Evolutionary conservation across 2,888 invertebrate species (phyloP).

Genomic region (Catocala nupta): DNA sequence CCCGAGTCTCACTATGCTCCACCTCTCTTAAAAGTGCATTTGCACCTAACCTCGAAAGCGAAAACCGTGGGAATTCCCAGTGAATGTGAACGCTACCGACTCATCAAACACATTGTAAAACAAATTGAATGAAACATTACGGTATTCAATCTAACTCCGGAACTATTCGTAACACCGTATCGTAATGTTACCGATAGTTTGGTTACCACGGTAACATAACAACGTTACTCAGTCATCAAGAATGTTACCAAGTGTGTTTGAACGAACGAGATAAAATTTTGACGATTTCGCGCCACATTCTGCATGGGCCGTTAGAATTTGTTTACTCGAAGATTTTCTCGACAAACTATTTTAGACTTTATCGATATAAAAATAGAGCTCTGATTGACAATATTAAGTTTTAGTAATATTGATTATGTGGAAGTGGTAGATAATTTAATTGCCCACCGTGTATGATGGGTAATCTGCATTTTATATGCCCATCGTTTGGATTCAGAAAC

Average conservation of each 20-base stretch:
- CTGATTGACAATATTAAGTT: background rate
- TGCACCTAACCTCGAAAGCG: background rate
- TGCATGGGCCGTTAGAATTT: conserved; percentile 54
- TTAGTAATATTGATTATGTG: conserved; percentile 28
- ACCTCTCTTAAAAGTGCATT: background rate
- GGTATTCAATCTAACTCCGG: conserved; percentile 27
- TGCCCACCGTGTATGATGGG: conserved; percentile 34
- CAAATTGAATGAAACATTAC: conserved; percentile 39
- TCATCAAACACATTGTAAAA: conserved; percentile 22
- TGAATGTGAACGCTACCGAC: background rate
- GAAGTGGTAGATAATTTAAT: conserved; percentile 42
- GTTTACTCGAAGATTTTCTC: conserved; percentile 36
- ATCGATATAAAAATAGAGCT: background rate
- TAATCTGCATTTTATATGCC: conserved; percentile 37
- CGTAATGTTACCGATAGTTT: conserved; percentile 29
- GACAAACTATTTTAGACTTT: conserved; percentile 21
- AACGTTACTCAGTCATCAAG: conserved; percentile 8
- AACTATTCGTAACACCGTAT: conserved; percentile 30
- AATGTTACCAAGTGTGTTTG: conserved; percentile 43
- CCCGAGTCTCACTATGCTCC: too few relatives aligned
- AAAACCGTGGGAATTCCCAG: conserved; percentile 10
- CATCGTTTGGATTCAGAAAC: conserved; percentile 32
- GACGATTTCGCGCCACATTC: conserved; percentile 57
- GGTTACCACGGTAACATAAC: conserved; percentile 30
- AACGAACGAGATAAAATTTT: conserved; percentile 56